A percentile compares a stretch with the other conserved stretches of the same genome.
These are phyloP conservation scores for Drosophila lutescens DNA, from an alignment of 2,888 invertebrate genomes.

Conservation along the genomic window DNA sequence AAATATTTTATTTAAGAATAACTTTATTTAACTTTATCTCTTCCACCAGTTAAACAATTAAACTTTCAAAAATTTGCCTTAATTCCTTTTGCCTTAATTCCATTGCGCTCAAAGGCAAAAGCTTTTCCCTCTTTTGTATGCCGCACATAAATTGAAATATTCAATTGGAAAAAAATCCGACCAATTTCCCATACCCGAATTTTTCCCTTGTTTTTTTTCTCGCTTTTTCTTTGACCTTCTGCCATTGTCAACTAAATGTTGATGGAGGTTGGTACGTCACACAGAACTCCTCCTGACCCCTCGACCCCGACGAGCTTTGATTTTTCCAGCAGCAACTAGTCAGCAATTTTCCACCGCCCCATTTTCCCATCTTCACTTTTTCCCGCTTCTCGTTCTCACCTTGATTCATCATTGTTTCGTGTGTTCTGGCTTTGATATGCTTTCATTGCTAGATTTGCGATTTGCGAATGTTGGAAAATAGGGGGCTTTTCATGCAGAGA, in stretches of 20 bases:
- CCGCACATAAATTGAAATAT: slow-evolving; percentile 17
- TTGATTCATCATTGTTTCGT: slow-evolving; percentile 44
- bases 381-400: slow-evolving; percentile 35
- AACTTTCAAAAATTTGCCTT: not conserved
- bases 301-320: slow-evolving; percentile 6
- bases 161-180: slow-evolving; percentile 13
- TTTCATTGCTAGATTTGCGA: slow-evolving; percentile 52
- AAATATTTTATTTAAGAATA: not conserved
- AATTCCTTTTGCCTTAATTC: not conserved
- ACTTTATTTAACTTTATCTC: not conserved
- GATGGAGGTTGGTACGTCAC: slow-evolving; percentile 31
- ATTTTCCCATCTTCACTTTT: not conserved
- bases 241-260: slow-evolving; percentile 41
- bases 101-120: not conserved
- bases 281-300: not conserved
- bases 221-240: slow-evolving; percentile 34
- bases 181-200: slow-evolving; percentile 15
- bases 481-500: not conserved
- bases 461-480: slow-evolving; percentile 42
- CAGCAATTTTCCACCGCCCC: not conserved
- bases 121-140: not conserved
- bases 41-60: not conserved
- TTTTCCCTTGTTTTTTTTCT: not conserved
- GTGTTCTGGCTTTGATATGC: slow-evolving; percentile 51
- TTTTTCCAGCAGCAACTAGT: slow-evolving; percentile 21